Evolutionary conservation across 2,113 vertebrate genomes (phyloP).

Genomic region (Neodon shergylaensis): DNA sequence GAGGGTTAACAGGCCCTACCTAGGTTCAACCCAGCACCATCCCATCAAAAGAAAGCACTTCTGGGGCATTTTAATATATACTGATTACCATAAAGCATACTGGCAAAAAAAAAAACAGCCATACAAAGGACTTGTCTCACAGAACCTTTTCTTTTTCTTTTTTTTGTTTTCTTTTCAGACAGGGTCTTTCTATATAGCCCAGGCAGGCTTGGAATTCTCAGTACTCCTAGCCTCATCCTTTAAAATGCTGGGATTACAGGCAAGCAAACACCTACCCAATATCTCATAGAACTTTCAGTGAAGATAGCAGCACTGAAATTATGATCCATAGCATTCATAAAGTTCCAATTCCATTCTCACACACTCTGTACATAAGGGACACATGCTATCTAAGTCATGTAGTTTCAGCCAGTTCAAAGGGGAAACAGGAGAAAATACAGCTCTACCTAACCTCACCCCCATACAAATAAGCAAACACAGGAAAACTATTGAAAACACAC

Average conservation of each 20-base stretch:
- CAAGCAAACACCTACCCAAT: neutral
- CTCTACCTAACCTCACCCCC: neutral
- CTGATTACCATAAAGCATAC: constrained; percentile 38
- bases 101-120: neutral
- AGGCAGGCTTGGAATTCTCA: neutral
- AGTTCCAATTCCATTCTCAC: constrained; percentile 24
- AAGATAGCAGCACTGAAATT: neutral
- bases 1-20: neutral
- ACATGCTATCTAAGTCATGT: constrained; percentile 30
- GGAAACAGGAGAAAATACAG: constrained; percentile 31
- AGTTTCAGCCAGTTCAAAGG: constrained; percentile 39
- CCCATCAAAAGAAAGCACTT: neutral
- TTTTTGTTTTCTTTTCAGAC: neutral
- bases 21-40: neutral
- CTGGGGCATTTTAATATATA: constrained; percentile 56
- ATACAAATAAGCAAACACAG: constrained; percentile 41
- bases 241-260: neutral
- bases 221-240: neutral
- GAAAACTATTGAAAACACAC: constrained; percentile 19
- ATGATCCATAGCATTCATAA: neutral
- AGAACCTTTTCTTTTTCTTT: neutral
- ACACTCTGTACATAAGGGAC: neutral
- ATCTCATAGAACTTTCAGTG: neutral
- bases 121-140: neutral
- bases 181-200: neutral